These are phyloP conservation scores for Henicopernis longicauda DNA, from an alignment of 2,113 vertebrate genomes.

Conservation along the genomic window DNA sequence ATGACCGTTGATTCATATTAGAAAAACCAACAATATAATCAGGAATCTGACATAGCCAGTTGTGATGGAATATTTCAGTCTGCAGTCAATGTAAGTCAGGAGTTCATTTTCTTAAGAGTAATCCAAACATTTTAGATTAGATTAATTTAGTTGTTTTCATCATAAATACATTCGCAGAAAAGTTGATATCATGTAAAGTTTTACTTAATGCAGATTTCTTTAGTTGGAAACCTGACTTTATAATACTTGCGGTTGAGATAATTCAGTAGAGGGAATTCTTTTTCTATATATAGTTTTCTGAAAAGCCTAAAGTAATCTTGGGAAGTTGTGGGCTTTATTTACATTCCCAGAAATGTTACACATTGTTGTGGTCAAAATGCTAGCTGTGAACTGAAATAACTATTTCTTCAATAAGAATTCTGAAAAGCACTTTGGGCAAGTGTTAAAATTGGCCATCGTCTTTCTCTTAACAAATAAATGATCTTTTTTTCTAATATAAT, in stretches of 20 bases:
- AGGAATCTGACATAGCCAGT: not conserved
- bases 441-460: too few relatives aligned
- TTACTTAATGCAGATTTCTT: not conserved
- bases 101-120: not conserved
- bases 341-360: too few relatives aligned
- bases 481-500: not conserved
- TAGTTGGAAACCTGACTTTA: not conserved
- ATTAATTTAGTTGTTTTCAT: not conserved
- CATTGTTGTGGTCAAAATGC: too few relatives aligned
- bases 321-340: too few relatives aligned
- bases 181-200: not conserved
- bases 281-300: too few relatives aligned
- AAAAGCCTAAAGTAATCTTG: too few relatives aligned
- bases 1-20: not conserved
- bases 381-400: too few relatives aligned
- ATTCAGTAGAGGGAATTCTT: too few relatives aligned
- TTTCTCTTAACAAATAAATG: too few relatives aligned
- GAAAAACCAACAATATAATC: conserved; percentile 18
- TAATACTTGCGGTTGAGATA: too few relatives aligned
- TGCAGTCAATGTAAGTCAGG: not conserved
- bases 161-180: not conserved
- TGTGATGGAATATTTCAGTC: not conserved
- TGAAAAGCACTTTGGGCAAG: too few relatives aligned
- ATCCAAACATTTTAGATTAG: not conserved
- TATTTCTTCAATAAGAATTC: too few relatives aligned